These are phyloP conservation scores for Orcinus orca DNA, from an alignment of 2,113 vertebrate species.

Conservation along the genomic window DNA sequence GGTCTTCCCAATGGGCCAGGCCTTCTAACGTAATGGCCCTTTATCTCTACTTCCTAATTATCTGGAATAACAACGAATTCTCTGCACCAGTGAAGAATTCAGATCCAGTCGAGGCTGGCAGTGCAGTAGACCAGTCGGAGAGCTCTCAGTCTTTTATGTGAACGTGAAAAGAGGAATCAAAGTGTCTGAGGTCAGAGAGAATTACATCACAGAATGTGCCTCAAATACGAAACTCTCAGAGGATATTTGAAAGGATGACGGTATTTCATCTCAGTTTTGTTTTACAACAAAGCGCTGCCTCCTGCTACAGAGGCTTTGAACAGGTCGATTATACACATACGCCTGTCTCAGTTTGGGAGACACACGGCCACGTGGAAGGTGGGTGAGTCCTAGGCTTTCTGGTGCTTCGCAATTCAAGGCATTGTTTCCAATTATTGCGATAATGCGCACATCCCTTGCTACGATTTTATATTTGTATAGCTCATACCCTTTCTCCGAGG, in stretches of 20 bases:
- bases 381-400: background rate
- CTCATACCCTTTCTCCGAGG: background rate
- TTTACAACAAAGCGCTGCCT: slow-evolving; percentile 69
- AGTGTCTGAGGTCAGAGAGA: slow-evolving; percentile 77
- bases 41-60: slow-evolving; percentile 59
- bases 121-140: slow-evolving; percentile 72
- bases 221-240: slow-evolving; percentile 71
- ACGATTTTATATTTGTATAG: background rate
- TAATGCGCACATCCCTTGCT: no score
- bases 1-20: slow-evolving; percentile 38
- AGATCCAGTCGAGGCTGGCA: slow-evolving; percentile 62
- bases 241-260: slow-evolving; percentile 73
- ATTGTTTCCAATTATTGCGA: background rate
- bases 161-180: slow-evolving; percentile 75
- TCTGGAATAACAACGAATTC: slow-evolving; percentile 66
- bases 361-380: background rate
- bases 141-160: slow-evolving; percentile 73
- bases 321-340: slow-evolving; percentile 45
- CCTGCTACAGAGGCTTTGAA: background rate
- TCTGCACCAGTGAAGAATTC: slow-evolving; percentile 54
- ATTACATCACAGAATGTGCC: slow-evolving; percentile 68
- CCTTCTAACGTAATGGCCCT: slow-evolving; percentile 29
- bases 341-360: background rate
- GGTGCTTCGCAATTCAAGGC: background rate
- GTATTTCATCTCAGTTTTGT: slow-evolving; percentile 74